phyloP scores from a whole-genome alignment of 2,888 invertebrate species.

The Plagodis pulveraria region DNA sequence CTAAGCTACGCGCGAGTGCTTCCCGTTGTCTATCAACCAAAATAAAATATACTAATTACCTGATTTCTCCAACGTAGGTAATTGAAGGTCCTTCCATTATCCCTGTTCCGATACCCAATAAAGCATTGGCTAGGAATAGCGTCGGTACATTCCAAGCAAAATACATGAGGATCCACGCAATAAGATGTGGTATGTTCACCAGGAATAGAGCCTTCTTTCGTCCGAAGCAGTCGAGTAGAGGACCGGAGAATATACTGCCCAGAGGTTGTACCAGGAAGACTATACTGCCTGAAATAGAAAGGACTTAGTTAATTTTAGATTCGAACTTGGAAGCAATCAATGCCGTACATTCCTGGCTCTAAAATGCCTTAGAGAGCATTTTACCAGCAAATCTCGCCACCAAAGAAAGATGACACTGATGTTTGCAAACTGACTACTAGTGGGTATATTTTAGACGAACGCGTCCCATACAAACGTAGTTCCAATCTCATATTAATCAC shows the following conservation, averaged over 20 bases:
- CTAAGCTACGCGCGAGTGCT: not conserved
- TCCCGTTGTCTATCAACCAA: no score
- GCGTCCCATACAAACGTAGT: no score
- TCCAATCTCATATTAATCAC: no score
- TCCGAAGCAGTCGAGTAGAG: conserved; percentile 81
- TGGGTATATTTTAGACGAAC: no score
- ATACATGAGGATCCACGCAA: conserved; percentile 85
- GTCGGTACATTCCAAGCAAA: conserved; percentile 75
- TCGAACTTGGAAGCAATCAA: not conserved
- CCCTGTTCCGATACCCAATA: conserved; percentile 84
- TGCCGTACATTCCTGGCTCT: no score
- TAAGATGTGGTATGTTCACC: conserved; percentile 84
- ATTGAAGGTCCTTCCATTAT: conserved; percentile 86
- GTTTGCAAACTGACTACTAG: no score
- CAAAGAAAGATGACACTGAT: no score
- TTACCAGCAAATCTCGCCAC: no score
- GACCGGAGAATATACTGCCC: conserved; percentile 84
- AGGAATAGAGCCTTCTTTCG: conserved; percentile 82
- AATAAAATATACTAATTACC: conserved; percentile 49
- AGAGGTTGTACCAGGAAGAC: conserved; percentile 84
- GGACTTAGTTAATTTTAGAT: not conserved
- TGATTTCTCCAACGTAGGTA: conserved; percentile 86
- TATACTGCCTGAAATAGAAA: conserved; percentile 75
- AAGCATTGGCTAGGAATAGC: conserved; percentile 77
- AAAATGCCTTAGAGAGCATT: no score